These are phyloP conservation scores for Entomobrya multifasciata DNA, from an alignment of 2,888 invertebrate genomes.

Conservation along the genomic window DNA sequence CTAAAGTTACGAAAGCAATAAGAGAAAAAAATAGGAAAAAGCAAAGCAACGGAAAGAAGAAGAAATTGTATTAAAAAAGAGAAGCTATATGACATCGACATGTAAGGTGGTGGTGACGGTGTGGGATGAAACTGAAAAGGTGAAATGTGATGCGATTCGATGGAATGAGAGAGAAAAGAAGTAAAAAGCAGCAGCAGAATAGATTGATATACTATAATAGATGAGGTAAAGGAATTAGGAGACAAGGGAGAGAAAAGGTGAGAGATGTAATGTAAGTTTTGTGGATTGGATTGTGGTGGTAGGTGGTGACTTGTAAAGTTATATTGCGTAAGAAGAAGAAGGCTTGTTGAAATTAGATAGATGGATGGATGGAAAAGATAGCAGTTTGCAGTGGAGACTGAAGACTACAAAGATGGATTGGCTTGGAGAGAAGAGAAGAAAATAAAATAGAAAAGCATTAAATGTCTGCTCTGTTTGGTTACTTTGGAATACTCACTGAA, in stretches of 20 bases:
- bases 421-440: background rate
- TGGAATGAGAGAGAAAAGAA: background rate
- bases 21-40: background rate
- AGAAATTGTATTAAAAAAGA: constrained; percentile 49
- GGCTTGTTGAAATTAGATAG: background rate
- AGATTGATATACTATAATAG: background rate
- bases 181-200: too few species aligned
- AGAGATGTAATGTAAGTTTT: background rate
- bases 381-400: too few species aligned
- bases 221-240: too few species aligned
- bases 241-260: background rate
- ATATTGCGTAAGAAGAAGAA: too few species aligned
- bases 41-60: background rate
- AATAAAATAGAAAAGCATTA: constrained; percentile 27
- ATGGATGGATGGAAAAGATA: constrained; percentile 3
- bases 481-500: background rate
- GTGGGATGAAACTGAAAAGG: constrained; percentile 28
- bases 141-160: constrained; percentile 60
- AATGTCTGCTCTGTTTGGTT: constrained; percentile 39
- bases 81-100: background rate
- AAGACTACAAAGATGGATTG: background rate
- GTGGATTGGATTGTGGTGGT: too few species aligned
- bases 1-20: too few species aligned
- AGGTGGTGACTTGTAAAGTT: too few species aligned
- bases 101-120: background rate